Base-by-base conservation (phyloP, 1,140 invertebrate genomes). In the Anastatus disparis region DNA sequence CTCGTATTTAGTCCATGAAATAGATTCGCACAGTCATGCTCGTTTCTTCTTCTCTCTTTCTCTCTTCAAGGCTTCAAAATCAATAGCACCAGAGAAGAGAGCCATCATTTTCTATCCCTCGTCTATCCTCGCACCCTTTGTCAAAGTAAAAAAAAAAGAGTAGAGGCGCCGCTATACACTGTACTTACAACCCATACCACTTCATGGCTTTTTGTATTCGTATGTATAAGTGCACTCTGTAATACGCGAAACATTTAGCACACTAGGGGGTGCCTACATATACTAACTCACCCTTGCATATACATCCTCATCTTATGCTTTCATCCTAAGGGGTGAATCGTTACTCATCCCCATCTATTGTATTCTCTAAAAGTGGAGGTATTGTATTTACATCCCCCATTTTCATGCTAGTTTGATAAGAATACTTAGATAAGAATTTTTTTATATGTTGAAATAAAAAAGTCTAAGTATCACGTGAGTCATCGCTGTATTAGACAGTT, bases 11-110 rank as follows among this genome's bases (percentile, higher is more conserved):
- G 2, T 15, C 17, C 17, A 48, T 8, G 12, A n/a, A 52, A 7
- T 48, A 3, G 3, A 55, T 31, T 26, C 52, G 10, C 15, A 20
- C 1, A 66, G 64, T 67, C 59, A 52, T 56, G 38, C 17, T 40
- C 64, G 65, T 70, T 6, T 35, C 4, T 35, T 6, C 31, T 4
- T 35, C 4, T 35, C n/a, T n/a, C n/a, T n/a, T n/a, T n/a, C n/a
- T n/a, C n/a, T n/a, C n/a, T n/a, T 77, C 70, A 74, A 61, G 71
- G 73, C 75, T 71, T 81, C 61, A 76, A 79, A 83, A 83, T 82
- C 81, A 78, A 83, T 83, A 82, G 74, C 61, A 24, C n/a, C n/a
- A 9, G 12, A 38, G 10, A 61, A 22, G n/a, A n/a, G 24, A 70
- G 50, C 73, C 66, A 71, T 74, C 40, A 35, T 35, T 35, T 35